phyloP scores from a whole-genome alignment of 37 sponge, comb jelly and placozoan species.

The Amphimedon queenslandica region DNA sequence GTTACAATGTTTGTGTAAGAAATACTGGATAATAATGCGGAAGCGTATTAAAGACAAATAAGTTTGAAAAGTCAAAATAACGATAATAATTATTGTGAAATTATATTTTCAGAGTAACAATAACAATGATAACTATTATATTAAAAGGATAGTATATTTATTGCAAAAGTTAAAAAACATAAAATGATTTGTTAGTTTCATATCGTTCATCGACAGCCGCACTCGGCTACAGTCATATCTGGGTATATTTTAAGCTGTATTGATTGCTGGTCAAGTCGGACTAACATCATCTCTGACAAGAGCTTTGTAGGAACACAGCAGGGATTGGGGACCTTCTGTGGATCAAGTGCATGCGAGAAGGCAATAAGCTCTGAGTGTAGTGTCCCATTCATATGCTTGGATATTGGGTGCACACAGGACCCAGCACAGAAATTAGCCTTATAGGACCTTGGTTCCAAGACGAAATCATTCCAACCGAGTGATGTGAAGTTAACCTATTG shows the following conservation, averaged over 20 bases:
- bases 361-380: slow-evolving; percentile 46
- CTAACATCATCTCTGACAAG: background rate
- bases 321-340: slow-evolving; percentile 34
- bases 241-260: background rate
- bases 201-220: slow-evolving; percentile 23
- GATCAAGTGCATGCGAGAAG: slow-evolving; percentile 5
- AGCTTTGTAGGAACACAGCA: slow-evolving; percentile 44
- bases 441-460: slow-evolving; percentile 5
- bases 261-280: background rate
- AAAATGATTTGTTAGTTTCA: background rate
- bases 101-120: no score
- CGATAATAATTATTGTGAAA: no score
- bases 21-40: no score
- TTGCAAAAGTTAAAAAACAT: no score
- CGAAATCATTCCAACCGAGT: slow-evolving; percentile 27
- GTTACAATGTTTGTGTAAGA: no score
- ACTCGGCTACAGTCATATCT: slow-evolving; percentile 30
- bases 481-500: slow-evolving; percentile 29
- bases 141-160: no score
- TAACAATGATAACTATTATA: no score
- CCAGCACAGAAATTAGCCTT: slow-evolving; percentile 63
- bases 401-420: slow-evolving; percentile 23
- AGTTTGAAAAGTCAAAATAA: no score
- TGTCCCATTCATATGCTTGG: slow-evolving; percentile 6
- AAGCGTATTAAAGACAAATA: no score